A percentile compares a stretch with the other conserved stretches of the same genome.
Evolutionary conservation across 1,140 invertebrate genomes (phyloP).

Genomic region (Papilio polytes): DNA sequence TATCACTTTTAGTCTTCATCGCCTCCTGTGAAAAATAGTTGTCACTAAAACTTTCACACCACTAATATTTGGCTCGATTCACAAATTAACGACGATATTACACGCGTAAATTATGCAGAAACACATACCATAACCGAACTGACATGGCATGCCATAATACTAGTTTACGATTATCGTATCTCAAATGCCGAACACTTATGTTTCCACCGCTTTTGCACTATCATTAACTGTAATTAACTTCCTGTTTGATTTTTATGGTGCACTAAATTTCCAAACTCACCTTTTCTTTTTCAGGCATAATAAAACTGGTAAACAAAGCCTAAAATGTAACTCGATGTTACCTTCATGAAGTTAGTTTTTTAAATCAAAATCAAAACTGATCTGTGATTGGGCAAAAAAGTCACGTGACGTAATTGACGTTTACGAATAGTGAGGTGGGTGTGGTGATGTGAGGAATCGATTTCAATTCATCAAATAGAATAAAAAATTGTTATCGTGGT

Average conservation of each 20-base stretch:
- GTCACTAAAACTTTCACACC: slow-evolving; percentile 72
- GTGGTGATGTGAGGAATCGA: slow-evolving; percentile 48
- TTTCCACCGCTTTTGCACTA: slow-evolving; percentile 45
- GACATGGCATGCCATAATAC: slow-evolving; percentile 75
- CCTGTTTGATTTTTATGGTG: slow-evolving; percentile 33
- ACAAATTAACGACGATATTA: slow-evolving; percentile 67
- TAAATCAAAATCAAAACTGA: slow-evolving; percentile 43
- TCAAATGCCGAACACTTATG: slow-evolving; percentile 60
- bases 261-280: slow-evolving; percentile 56
- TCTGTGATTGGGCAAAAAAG: slow-evolving; percentile 56
- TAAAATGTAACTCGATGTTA: slow-evolving; percentile 64
- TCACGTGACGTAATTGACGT: slow-evolving; percentile 71
- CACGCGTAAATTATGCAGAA: slow-evolving; percentile 75
- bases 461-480: slow-evolving; percentile 14
- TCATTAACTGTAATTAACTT: slow-evolving; percentile 37
- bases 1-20: slow-evolving; percentile 81
- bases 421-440: slow-evolving; percentile 41
- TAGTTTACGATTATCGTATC: slow-evolving; percentile 61
- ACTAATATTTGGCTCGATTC: slow-evolving; percentile 60
- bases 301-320: slow-evolving; percentile 69
- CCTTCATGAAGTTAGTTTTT: slow-evolving; percentile 59
- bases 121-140: slow-evolving; percentile 77
- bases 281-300: slow-evolving; percentile 70
- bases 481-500: not conserved
- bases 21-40: slow-evolving; percentile 68